Evolutionary conservation across 2,797 vertebrate genomes (phyloP).

Genomic region (Staurois parvus): DNA sequence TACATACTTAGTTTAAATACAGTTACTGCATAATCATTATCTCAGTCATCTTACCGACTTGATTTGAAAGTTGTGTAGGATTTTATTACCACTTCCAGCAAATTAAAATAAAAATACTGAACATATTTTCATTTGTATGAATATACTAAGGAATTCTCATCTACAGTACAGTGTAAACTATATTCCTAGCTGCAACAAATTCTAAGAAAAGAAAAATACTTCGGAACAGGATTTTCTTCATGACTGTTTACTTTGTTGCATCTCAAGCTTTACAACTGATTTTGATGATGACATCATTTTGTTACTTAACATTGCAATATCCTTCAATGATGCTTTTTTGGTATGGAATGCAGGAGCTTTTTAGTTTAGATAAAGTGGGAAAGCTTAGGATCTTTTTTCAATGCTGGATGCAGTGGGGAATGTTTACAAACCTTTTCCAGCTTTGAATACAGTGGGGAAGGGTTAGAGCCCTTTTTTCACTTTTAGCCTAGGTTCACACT

Average conservation of each 20-base stretch:
- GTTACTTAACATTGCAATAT: no score
- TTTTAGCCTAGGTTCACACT: no score
- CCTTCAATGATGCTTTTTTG: no score
- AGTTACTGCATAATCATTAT: conserved; percentile 39
- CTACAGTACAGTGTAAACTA: neutral
- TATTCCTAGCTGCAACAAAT: neutral
- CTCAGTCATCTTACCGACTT: conserved; percentile 20
- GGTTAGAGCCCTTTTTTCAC: no score
- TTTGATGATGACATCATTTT: no score
- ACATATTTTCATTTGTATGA: neutral
- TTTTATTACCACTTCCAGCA: conserved; percentile 12
- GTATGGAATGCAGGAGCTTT: no score
- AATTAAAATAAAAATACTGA: conserved; percentile 5
- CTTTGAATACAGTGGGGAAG: no score
- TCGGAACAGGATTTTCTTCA: neutral
- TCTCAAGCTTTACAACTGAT: neutral
- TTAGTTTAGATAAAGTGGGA: no score
- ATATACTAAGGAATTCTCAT: neutral
- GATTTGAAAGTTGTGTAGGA: conserved; percentile 9
- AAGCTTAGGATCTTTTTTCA: no score
- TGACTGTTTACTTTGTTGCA: neutral
- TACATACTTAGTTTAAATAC: neutral
- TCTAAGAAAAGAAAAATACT: neutral
- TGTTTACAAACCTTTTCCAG: no score
- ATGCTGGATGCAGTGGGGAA: no score